Evolutionary conservation across 2,797 vertebrate species (phyloP), one percentile per base, ranked within the genome.

Genomic region (Pelochelys cantorii): DNA sequence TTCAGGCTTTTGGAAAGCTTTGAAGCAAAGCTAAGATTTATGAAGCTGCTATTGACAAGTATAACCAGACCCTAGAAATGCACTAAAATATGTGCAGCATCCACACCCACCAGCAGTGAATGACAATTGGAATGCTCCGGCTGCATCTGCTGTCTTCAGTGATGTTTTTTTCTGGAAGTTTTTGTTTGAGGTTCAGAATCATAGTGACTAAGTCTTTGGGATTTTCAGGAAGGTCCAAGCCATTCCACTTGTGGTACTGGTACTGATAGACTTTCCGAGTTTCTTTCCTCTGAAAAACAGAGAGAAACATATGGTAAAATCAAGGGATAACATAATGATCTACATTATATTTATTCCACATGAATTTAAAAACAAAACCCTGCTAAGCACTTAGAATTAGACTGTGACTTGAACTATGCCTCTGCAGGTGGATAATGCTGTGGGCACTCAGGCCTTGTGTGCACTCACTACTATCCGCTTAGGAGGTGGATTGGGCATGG

Each of bases 101-200:
- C 78, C 27, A 86, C 60, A 97, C 97, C 37, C 22, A 99, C 99
- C 98, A 83, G 98, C 99, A 99, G 97, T 99, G 99, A 80, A 99
- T 82, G 17, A 99, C 92, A 2, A 99, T 48, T 0, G 98, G 97
- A 2, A 95, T 42, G 1, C 15, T 97, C 84, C 84, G 98, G 42
- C 93, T 97, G 31, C 79, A 90, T 68, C 85, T 98, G 84, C 8
- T 93, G 81, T 95, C 94, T 48, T 98, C 97, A 1, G 86, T 34
- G 88, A 31, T 79, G 27, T 54, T 60, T 88, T 94, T 97, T 42
- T 12, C 3, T 88, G 97, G 95, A 68, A 98, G 29, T 34, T 97
- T 98, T 60, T 97, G 84, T 95, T 98, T 99, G 37, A 99, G 95
- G 27, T 81, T 96, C 92, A 95, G 98, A 83, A 99, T 98, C 98